phyloP scores from a whole-genome alignment of 2,113 vertebrate species.

The Sylvilagus bachmani region DNA sequence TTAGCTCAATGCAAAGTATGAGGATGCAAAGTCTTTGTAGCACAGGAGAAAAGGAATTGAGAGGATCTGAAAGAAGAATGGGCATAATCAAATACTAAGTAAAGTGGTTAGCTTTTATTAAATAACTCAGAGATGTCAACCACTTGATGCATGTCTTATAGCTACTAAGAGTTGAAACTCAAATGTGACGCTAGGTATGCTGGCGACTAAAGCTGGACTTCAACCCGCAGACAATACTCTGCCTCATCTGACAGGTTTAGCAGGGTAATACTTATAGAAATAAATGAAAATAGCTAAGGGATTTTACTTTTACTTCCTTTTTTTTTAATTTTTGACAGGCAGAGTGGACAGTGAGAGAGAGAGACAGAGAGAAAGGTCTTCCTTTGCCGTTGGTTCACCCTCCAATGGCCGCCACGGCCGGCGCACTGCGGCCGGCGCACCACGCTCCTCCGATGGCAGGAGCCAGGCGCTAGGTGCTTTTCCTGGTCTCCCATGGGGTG shows the following conservation, averaged over 20 bases:
- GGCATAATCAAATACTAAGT: background rate
- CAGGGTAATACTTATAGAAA: background rate
- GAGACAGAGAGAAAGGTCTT: too few species aligned
- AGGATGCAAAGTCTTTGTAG: background rate
- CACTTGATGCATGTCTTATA: background rate
- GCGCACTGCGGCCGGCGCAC: too few species aligned
- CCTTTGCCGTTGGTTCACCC: too few species aligned
- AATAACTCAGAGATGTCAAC: background rate
- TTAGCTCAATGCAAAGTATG: background rate
- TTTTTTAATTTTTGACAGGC: too few species aligned
- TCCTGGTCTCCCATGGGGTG: too few species aligned
- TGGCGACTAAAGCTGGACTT: conserved; percentile 6
- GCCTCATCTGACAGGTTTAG: background rate
- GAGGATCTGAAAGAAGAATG: conserved; percentile 33
- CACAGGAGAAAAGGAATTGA: background rate
- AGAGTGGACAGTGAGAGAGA: too few species aligned
- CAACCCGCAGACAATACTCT: background rate
- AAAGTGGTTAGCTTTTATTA: background rate
- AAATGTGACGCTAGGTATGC: background rate
- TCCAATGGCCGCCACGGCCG: too few species aligned
- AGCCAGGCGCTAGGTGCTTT: too few species aligned
- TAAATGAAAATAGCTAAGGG: background rate
- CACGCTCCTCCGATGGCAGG: too few species aligned
- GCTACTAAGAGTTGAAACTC: background rate
- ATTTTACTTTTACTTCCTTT: conserved; percentile 23